Evolutionary conservation across 2,888 invertebrate genomes (phyloP), one percentile per base, ranked within the genome.

Genomic region (Yponomeuta cagnagella): DNA sequence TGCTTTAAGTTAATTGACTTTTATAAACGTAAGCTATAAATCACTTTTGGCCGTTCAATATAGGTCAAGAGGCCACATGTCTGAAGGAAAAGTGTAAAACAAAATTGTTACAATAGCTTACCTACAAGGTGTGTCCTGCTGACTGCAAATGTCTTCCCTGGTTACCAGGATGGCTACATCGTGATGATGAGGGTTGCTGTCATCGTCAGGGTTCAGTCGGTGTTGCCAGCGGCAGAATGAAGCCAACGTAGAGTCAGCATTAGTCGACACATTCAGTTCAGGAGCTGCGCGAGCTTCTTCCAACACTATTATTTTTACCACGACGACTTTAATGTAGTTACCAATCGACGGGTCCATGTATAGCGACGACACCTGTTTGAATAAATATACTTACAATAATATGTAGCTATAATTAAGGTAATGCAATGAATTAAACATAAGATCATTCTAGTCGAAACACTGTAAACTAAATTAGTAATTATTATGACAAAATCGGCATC

Each of bases 221-320:
- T 95, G 94, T 83, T 97, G 97, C 97, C 97, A 97, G 79, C 93
- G 93, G 89, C 98, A 98, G 92, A 98, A 98, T 77, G 96, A 96
- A 75, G 94, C 94, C 73, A 98, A 92, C 12, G 97, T 97, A 74
- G 94, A 93, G 81, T 97, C 97, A 0, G 98, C 98, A 84, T 97
- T 96, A 70, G 95, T 94, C 2, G 95, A 95, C 67, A 96, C 94
- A 82, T 95, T 94, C 71, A 97, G 88, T 71, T 95, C 94, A 71
- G 95, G 94, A 75, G 82, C 81, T 10, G 90, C 90, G 69, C 94
- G 93, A 73, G 92, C 87, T 73, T 95, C 94, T 79, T 96, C 96
- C 74, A 97, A 93, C 37, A 97, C 92, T 74, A 97, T 94, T 69
- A 98, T 96, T 81, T 96, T 94, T 15, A 98, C 97, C 63, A 98